Base-by-base conservation (phyloP, 2,797 vertebrate species). In the Apogon hyalosoma region DNA sequence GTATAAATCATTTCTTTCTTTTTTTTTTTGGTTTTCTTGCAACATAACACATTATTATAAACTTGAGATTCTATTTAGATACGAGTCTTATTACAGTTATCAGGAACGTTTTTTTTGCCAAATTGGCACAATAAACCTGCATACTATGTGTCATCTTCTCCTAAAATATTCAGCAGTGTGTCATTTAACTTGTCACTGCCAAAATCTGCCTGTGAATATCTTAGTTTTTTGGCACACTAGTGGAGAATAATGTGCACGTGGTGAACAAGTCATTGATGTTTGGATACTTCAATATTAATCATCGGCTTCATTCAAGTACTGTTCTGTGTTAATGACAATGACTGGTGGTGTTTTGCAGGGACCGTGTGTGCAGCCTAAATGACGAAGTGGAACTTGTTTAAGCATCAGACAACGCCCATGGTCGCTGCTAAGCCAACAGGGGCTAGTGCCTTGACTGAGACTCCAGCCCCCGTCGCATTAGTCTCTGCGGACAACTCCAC, bases 401-500 rank as follows among this genome's bases (percentile, higher is more conserved):
- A 80, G 86, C 79, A 89, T 63, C 90, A 93, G 61, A 90, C 93
- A 33, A 85, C 90, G 11, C 89, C 93, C 75, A 94, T 94, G 90
- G 92, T 93, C 24, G 93, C 85, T 53, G 87, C 90, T 1, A 90
- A 93, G 82, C 91, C 94, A 75, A 94, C 83, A 2, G 87, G 87
- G 45, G 87, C 87, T 62, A 83, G 86, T 67, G 90, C 87, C 39
- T 69, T 89, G 76, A 93, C 87, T 40, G 78, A 87, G 82, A 88
- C 92, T 60, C 87, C 90, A 36, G 87, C 87, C 47, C 89, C 93
- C 0, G 84, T 89, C 61, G 81, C 90, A 12, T 86, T 92, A 0
- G 92, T 93, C 60, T 86, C 90, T 2, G 51, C 82, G 3, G 96
- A 95, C 39, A 98, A 97, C 89, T 89, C 95, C 79, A 98, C 97